phyloP scores from a whole-genome alignment of 2,888 invertebrate species.

The Temnothorax unifasciatus region DNA sequence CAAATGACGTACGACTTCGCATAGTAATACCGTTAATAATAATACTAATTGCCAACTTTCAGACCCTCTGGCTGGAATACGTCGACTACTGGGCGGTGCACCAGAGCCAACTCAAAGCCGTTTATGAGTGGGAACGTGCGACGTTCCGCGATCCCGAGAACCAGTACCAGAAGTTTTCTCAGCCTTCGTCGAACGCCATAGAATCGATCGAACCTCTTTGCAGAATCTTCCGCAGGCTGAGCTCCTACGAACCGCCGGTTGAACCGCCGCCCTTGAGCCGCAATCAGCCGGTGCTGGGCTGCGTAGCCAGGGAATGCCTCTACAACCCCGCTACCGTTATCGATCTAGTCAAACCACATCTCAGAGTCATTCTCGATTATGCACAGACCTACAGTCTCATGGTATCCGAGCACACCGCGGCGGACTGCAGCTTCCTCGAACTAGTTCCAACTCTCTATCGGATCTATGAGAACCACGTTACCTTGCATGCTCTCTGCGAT shows the following conservation, averaged over 20 bases:
- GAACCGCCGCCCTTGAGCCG: constrained; percentile 88
- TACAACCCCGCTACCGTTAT: constrained; percentile 86
- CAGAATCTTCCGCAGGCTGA: constrained; percentile 88
- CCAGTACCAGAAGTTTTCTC: constrained; percentile 72
- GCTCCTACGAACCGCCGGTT: constrained; percentile 89
- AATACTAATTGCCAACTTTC: background rate
- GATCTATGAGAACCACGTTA: constrained; percentile 87
- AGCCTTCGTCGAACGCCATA: constrained; percentile 71
- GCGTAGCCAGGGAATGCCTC: constrained; percentile 84
- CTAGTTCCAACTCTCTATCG: constrained; percentile 89
- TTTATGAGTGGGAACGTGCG: constrained; percentile 88
- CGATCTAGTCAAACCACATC: constrained; percentile 86
- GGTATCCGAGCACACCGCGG: constrained; percentile 89
- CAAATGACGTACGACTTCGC: background rate
- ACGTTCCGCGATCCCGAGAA: constrained; percentile 86
- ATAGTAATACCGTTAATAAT: constrained; percentile 22
- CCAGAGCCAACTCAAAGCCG: constrained; percentile 87
- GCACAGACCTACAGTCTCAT: constrained; percentile 88
- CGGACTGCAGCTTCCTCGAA: constrained; percentile 90
- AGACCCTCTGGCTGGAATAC: constrained; percentile 90
- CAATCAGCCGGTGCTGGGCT: constrained; percentile 86
- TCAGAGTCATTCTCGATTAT: constrained; percentile 86
- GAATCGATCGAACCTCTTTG: constrained; percentile 86
- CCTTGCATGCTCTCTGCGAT: constrained; percentile 88
- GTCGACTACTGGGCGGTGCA: constrained; percentile 88